Evolutionary conservation across 2,888 invertebrate species (phyloP).

Genomic region (Melieria omissa): DNA sequence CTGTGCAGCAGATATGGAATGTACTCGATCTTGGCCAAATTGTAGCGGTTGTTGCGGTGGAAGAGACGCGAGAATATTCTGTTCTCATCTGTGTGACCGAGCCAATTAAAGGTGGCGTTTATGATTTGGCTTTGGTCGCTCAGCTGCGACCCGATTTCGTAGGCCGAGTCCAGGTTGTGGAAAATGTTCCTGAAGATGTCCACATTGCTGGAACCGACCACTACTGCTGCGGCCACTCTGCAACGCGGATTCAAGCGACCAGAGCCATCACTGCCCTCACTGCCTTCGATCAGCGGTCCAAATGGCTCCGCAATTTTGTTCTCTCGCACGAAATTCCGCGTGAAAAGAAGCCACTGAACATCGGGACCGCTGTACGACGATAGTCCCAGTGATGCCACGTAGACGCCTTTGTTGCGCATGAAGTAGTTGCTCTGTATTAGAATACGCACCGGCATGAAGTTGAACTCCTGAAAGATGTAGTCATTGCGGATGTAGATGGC

Average conservation of each 20-base stretch:
- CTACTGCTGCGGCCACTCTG: conserved; percentile 91
- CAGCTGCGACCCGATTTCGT: conserved; percentile 95
- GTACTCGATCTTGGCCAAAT: conserved; percentile 90
- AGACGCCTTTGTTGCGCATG: conserved; percentile 86
- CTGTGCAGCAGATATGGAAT: conserved; percentile 91
- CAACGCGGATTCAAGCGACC: conserved; percentile 88
- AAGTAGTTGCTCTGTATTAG: conserved; percentile 89
- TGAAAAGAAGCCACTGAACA: conserved; percentile 83
- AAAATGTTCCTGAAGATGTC: conserved; percentile 90
- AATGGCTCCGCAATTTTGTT: conserved; percentile 91
- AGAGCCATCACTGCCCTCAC: conserved; percentile 66
- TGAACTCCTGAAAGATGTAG: conserved; percentile 79
- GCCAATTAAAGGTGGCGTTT: conserved; percentile 95
- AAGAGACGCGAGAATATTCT: conserved; percentile 81
- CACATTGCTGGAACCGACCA: conserved; percentile 91
- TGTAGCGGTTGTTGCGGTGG: conserved; percentile 91
- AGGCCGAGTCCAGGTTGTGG: conserved; percentile 88
- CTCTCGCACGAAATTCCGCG: conserved; percentile 85
- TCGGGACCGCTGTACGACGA: conserved; percentile 88
- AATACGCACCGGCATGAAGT: conserved; percentile 77
- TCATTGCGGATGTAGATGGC: conserved; percentile 85
- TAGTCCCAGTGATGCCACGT: conserved; percentile 87
- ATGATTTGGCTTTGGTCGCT: conserved; percentile 92
- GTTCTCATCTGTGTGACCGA: conserved; percentile 81
- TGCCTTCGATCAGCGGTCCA: conserved; percentile 69